Evolutionary conservation across 2,113 vertebrate genomes (phyloP).

Genomic region (Archilochus colubris): DNA sequence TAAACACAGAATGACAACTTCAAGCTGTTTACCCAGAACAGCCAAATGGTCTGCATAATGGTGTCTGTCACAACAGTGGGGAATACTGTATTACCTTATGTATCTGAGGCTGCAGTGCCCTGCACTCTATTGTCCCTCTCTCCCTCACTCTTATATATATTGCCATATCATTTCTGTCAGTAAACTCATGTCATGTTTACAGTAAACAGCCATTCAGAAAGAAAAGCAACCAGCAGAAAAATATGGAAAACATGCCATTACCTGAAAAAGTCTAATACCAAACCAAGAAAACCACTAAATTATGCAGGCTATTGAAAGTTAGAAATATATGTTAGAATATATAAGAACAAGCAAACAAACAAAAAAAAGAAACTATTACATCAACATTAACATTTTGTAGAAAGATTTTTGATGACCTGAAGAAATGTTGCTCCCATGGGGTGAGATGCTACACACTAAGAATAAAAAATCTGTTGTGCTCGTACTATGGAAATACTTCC

Average conservation of each 20-base stretch:
- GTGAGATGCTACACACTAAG: neutral
- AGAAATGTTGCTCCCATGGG: neutral
- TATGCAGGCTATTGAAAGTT: neutral
- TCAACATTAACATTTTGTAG: neutral
- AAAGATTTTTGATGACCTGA: conserved; percentile 7
- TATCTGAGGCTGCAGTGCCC: no score
- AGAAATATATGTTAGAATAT: neutral
- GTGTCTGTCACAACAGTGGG: conserved; percentile 48
- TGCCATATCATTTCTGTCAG: conserved; percentile 54
- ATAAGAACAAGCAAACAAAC: neutral
- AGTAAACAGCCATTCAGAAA: neutral
- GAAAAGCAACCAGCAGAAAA: neutral
- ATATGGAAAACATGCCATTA: neutral
- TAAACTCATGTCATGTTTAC: conserved; percentile 3
- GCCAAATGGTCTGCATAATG: conserved; percentile 52
- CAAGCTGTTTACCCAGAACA: conserved; percentile 62
- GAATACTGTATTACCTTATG: conserved; percentile 35
- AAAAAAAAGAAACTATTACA: neutral
- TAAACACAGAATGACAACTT: conserved; percentile 41
- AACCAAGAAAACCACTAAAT: neutral
- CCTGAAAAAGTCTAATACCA: neutral
- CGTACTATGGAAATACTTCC: neutral
- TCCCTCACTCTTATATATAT: neutral
- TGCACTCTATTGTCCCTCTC: no score
- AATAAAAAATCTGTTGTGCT: neutral